phyloP scores from a whole-genome alignment of 2,888 invertebrate genomes.

The Eurois occulta region DNA sequence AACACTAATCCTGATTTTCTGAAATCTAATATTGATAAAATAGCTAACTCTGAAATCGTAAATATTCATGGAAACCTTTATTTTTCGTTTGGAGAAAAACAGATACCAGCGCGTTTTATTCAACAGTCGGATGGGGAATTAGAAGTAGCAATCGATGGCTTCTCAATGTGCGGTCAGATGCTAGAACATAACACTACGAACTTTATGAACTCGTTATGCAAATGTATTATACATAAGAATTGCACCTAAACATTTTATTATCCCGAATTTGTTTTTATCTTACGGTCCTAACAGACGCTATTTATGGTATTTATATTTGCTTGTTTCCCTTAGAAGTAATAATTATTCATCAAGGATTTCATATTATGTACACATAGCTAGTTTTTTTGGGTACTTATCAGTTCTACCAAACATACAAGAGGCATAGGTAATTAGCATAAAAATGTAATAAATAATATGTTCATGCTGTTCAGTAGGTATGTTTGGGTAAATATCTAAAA shows the following conservation, averaged over 20 bases:
- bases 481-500: background rate
- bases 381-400: background rate
- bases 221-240: conserved; percentile 63
- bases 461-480: too few species aligned
- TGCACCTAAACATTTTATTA: conserved; percentile 30
- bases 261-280: background rate
- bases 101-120: conserved; percentile 72
- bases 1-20: background rate
- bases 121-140: conserved; percentile 70
- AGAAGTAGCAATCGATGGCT: conserved; percentile 70
- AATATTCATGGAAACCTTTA: conserved; percentile 67
- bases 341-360: background rate
- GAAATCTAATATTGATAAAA: conserved; percentile 15
- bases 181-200: conserved; percentile 39
- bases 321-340: background rate
- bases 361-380: background rate
- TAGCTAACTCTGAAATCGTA: conserved; percentile 20
- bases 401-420: background rate
- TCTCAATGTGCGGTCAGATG: conserved; percentile 66
- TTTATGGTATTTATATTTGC: background rate
- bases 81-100: conserved; percentile 64
- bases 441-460: background rate
- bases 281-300: background rate
- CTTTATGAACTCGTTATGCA: conserved; percentile 67
- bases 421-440: background rate